phyloP scores from a whole-genome alignment of 2,888 invertebrate species.

The Phasia obesa region DNA sequence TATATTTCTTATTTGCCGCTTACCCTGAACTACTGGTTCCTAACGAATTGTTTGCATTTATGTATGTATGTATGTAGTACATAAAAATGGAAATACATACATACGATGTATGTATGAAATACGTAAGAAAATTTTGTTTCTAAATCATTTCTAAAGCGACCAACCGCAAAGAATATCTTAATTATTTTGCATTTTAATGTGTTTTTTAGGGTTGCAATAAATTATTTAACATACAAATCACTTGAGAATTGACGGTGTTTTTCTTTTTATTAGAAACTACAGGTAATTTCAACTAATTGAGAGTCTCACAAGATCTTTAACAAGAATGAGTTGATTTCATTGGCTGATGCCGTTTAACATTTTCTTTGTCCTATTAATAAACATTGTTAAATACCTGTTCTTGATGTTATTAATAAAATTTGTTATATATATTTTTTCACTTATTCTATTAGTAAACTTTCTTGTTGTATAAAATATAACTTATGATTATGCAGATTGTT shows the following conservation, averaged over 20 bases:
- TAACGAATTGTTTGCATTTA: slow-evolving; percentile 14
- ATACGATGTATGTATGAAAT: neutral
- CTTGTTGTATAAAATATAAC: slow-evolving; percentile 63
- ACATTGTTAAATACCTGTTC: slow-evolving; percentile 66
- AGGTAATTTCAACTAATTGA: too few relatives aligned
- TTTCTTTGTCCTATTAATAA: slow-evolving; percentile 2
- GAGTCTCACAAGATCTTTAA: too few relatives aligned
- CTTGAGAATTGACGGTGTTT: slow-evolving; percentile 7
- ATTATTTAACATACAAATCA: slow-evolving; percentile 28
- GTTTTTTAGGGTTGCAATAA: slow-evolving; percentile 29
- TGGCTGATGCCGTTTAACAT: slow-evolving; percentile 5
- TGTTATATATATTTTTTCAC: slow-evolving; percentile 42
- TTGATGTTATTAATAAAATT: slow-evolving; percentile 38
- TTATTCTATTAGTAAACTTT: slow-evolving; percentile 58
- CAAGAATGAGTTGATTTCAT: neutral
- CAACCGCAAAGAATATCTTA: slow-evolving; percentile 40
- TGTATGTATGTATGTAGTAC: too few relatives aligned
- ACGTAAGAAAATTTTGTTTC: slow-evolving; percentile 34
- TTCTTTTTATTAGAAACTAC: too few relatives aligned
- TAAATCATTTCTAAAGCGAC: slow-evolving; percentile 39
- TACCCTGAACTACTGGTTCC: slow-evolving; percentile 39
- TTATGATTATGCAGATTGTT: slow-evolving; percentile 56
- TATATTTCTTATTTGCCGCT: slow-evolving; percentile 50
- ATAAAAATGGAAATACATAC: too few relatives aligned
- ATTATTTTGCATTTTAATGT: slow-evolving; percentile 57